Percentiles rank a stretch among this genome's conserved stretches.
These are phyloP conservation scores for Copidosoma floridanum DNA, from an alignment of 1,140 invertebrate genomes.

Conservation along the genomic window DNA sequence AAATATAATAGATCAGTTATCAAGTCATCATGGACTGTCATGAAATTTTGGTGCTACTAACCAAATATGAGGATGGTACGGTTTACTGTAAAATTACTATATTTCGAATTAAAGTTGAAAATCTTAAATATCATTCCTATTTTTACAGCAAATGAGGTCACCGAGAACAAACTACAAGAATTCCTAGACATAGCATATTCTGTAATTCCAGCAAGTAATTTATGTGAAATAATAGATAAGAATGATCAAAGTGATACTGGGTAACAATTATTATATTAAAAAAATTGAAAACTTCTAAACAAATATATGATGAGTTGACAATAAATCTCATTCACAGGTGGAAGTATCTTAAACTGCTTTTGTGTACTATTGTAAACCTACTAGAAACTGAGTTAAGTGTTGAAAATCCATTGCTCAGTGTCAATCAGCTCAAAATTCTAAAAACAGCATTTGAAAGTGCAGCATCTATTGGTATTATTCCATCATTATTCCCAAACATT, in stretches of 20 bases:
- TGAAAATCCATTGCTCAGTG: constrained; percentile 57
- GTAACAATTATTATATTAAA: constrained; percentile 21
- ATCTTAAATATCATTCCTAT: background rate
- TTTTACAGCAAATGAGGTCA: background rate
- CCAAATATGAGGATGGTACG: background rate
- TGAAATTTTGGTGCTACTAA: constrained; percentile 8
- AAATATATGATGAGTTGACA: constrained; percentile 6
- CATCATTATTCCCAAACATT: constrained; percentile 59
- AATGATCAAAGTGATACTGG: constrained; percentile 12
- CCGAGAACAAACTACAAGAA: constrained; percentile 23
- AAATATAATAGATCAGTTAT: too few species aligned
- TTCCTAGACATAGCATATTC: constrained; percentile 25
- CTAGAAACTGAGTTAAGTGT: constrained; percentile 20
- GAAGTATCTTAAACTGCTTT: constrained; percentile 37
- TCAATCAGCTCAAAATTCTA: constrained; percentile 59
- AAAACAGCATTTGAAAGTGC: constrained; percentile 62
- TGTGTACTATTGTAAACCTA: constrained; percentile 34
- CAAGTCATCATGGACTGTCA: constrained; percentile 15
- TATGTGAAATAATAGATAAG: constrained; percentile 21
- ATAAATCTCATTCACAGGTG: constrained; percentile 24
- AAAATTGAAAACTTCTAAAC: constrained; percentile 14
- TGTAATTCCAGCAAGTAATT: constrained; percentile 28
- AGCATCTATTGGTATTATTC: constrained; percentile 64
- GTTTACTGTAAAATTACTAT: background rate
- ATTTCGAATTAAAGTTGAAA: too few species aligned